Percentiles rank a stretch among this genome's conserved stretches.
phyloP scores from a whole-genome alignment of 2,113 vertebrate genomes.

The Macrotus californicus region DNA sequence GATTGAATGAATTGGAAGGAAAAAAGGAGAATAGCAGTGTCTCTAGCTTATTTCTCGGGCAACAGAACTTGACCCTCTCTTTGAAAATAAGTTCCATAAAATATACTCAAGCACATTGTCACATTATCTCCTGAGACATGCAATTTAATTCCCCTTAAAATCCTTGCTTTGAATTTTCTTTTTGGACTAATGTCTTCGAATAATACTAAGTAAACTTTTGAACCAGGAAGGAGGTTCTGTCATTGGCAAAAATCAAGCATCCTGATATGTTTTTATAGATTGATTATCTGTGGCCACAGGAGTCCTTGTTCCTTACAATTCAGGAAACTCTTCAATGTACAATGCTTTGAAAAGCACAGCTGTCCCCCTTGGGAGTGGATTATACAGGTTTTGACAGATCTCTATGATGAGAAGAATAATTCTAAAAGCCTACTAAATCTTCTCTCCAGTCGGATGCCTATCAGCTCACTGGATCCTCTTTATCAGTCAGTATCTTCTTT shows the following conservation, averaged over 20 bases:
- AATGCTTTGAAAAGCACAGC: background rate
- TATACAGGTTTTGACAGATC: background rate
- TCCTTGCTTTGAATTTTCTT: conserved; percentile 3
- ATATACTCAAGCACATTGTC: background rate
- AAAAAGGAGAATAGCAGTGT: background rate
- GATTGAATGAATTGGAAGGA: background rate
- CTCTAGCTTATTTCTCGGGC: background rate
- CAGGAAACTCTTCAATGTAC: background rate
- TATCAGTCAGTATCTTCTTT: background rate
- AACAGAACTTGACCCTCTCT: background rate
- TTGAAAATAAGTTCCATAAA: conserved; percentile 22
- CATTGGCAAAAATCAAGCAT: conserved; percentile 1
- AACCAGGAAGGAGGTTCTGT: background rate
- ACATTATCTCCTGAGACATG: background rate
- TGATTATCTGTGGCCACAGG: background rate
- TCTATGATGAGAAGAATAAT: background rate
- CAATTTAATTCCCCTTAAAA: background rate
- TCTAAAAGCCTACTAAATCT: background rate
- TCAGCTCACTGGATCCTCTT: background rate
- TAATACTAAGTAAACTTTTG: background rate
- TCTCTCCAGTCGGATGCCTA: background rate
- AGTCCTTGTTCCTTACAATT: background rate
- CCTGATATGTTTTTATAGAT: background rate
- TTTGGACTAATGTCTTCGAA: background rate
- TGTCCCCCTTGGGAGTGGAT: background rate